phyloP scores from a whole-genome alignment of 2,797 vertebrate genomes.

The Chloroceryle inda region DNA sequence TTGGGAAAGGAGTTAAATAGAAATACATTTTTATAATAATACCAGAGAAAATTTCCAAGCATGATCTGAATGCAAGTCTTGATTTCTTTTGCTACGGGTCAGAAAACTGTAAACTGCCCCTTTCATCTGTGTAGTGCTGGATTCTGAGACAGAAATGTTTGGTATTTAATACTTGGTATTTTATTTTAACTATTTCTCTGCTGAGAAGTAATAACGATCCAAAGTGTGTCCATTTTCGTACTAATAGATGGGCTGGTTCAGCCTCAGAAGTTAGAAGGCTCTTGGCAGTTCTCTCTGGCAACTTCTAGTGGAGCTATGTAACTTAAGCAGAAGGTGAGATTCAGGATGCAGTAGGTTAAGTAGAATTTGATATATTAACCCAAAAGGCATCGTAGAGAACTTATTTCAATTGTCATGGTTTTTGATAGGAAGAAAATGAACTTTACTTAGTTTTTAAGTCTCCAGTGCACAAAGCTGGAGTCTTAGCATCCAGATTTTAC shows the following conservation, averaged over 20 bases:
- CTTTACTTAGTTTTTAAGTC: background rate
- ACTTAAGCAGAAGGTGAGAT: background rate
- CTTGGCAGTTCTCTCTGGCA: background rate
- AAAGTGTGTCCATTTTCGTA: background rate
- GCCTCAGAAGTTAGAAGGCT: background rate
- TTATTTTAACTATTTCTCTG: conserved; percentile 30
- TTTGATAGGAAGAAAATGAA: background rate
- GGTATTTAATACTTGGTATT: conserved; percentile 24
- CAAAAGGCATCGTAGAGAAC: background rate
- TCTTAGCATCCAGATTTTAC: background rate
- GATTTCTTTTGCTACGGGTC: conserved; percentile 46
- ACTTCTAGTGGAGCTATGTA: background rate
- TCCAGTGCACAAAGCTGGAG: background rate
- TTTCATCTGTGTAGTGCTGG: conserved; percentile 6
- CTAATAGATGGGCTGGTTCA: background rate
- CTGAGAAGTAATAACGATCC: background rate
- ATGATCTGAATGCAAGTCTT: conserved; percentile 52
- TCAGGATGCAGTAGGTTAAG: background rate
- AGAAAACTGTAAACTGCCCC: conserved; percentile 13
- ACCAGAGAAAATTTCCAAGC: conserved; percentile 49
- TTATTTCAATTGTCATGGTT: background rate
- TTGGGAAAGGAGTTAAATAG: background rate
- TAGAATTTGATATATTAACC: background rate
- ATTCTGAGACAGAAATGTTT: conserved; percentile 46
- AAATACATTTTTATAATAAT: conserved; percentile 30